Percentiles rank a stretch among this genome's conserved stretches.
Conservation (phyloP, 2,888 invertebrate species). For the Apamea monoglypha region DNA sequence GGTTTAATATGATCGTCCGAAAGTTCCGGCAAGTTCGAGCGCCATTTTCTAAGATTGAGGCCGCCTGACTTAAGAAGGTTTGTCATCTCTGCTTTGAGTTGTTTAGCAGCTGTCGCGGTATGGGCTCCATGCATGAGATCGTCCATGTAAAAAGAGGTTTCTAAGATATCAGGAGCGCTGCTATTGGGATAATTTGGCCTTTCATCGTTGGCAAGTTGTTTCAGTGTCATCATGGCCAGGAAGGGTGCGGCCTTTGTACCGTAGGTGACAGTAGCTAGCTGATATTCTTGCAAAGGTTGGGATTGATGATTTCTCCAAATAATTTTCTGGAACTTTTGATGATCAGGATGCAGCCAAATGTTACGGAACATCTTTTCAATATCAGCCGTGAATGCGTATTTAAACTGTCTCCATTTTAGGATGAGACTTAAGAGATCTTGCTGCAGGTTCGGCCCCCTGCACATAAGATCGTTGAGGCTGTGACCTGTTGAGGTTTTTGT, state of each 20-base stretch:
- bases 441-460: slow-evolving; percentile 15
- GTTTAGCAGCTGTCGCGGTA: slow-evolving; percentile 5
- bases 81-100: slow-evolving; percentile 11
- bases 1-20: not conserved
- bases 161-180: not conserved
- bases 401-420: slow-evolving; percentile 34
- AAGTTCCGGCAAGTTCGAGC: slow-evolving; percentile 8
- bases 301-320: slow-evolving; percentile 18
- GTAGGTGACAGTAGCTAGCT: not conserved
- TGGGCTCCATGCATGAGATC: slow-evolving; percentile 12
- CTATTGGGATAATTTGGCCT: not conserved
- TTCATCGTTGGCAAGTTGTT: not conserved
- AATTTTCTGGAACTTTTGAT: slow-evolving; percentile 21
- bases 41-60: slow-evolving; percentile 24
- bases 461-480: slow-evolving; percentile 37
- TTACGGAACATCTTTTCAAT: slow-evolving; percentile 24
- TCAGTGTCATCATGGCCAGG: slow-evolving; percentile 27
- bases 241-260: slow-evolving; percentile 1
- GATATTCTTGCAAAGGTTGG: slow-evolving; percentile 39
- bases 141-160: not conserved
- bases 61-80: slow-evolving; percentile 17
- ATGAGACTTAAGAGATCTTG: slow-evolving; percentile 47
- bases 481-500: slow-evolving; percentile 28
- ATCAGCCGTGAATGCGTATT: slow-evolving; percentile 30
- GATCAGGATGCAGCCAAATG: slow-evolving; percentile 8